Evolutionary conservation across 1,140 invertebrate genomes (phyloP).

Genomic region (Apis dorsata): DNA sequence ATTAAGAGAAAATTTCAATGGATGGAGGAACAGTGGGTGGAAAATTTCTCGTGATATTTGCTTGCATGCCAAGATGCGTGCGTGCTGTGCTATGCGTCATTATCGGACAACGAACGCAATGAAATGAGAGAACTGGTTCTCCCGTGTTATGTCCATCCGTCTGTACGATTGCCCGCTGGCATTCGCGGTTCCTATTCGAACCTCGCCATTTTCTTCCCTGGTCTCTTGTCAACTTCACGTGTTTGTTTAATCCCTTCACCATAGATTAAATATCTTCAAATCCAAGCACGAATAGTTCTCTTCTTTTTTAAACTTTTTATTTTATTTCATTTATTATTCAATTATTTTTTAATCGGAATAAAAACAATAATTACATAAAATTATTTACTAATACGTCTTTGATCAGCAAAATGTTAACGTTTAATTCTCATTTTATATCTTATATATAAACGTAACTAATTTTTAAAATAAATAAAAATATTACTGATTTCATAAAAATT

Average conservation of each 20-base stretch:
- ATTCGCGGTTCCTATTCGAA: constrained; percentile 51
- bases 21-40: constrained; percentile 46
- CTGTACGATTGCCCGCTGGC: constrained; percentile 72
- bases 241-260: background rate
- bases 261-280: background rate
- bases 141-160: constrained; percentile 74
- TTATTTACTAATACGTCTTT: too few relatives aligned
- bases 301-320: too few relatives aligned
- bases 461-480: too few relatives aligned
- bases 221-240: background rate
- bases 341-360: too few relatives aligned
- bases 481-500: too few relatives aligned
- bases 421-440: too few relatives aligned
- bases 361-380: too few relatives aligned
- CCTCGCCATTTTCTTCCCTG: background rate
- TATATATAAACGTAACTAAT: too few relatives aligned
- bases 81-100: constrained; percentile 78
- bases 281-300: too few relatives aligned
- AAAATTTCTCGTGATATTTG: constrained; percentile 52
- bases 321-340: too few relatives aligned
- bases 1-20: constrained; percentile 24
- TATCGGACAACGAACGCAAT: constrained; percentile 81
- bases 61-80: constrained; percentile 45
- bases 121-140: constrained; percentile 81
- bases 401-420: too few relatives aligned